Base-by-base conservation (phyloP, 2,888 invertebrate species). In the Apodemia mormo region DNA sequence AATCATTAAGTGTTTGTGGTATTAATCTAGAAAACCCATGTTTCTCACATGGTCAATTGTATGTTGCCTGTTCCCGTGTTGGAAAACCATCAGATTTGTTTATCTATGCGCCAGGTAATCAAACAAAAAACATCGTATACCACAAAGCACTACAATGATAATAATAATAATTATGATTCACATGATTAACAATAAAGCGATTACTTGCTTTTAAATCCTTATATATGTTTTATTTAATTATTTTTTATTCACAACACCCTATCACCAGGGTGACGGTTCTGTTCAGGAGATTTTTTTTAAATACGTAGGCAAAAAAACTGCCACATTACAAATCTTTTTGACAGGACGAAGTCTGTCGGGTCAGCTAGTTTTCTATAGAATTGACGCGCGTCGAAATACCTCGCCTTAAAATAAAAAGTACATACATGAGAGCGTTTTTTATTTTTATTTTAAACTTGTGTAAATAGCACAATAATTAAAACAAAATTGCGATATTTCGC, bases 11-110 rank as follows among this genome's bases (percentile, higher is more conserved):
- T 75, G 74, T 79, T 76, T 79, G 77, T 74, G 75, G 76, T 67
- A 72, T 77, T 68, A 78, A 78, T 75, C 69, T 76, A 7, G 76
- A 77, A 76, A 76, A 76, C 61, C 73, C 73, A 74, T 77, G 76
- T 76, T 77, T 78, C 69, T 73, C 76, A 65, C 75, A 77, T 78
- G 76, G 76, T 68, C 79, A 81, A 73, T 77, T 78, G 72, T 78
- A 78, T 73, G 79, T 79, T 74, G 79, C 78, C 71, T 79, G 78
- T 79, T 78, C 77, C 72, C 75, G 78, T 73, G 75, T 78, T 74
- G 77, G 76, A 72, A 79, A 77, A 79, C 77, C 78, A 78, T 78
- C 79, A 68, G 74, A 61, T 77, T 73, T 80, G 72, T 79, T 79
- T 77, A 8, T 78, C 45, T 76, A 75, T 64, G 74, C 76, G 73